These are phyloP conservation scores for Spicauda simplicius DNA, from an alignment of 2,888 invertebrate species.

Conservation along the genomic window DNA sequence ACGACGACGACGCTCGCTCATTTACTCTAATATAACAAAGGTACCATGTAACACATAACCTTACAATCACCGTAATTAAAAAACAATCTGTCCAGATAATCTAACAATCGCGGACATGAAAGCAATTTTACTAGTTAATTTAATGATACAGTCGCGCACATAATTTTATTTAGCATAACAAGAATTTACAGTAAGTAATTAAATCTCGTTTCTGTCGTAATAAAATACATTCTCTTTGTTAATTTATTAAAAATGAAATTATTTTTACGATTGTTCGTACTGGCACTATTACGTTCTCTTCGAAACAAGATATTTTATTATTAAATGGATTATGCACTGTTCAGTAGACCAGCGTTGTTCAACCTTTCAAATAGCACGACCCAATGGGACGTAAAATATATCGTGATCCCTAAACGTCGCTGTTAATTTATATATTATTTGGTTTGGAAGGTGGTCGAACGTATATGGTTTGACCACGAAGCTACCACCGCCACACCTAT, in stretches of 20 bases:
- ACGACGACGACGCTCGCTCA: no score
- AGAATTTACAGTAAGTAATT: slow-evolving; percentile 28
- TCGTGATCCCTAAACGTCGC: no score
- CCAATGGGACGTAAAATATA: no score
- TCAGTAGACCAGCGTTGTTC: background rate
- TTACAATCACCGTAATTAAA: background rate
- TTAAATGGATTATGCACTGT: background rate
- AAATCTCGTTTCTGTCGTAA: slow-evolving; percentile 24
- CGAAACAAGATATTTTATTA: background rate
- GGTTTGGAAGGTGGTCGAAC: no score
- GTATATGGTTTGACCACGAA: no score
- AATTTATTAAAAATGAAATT: slow-evolving; percentile 31
- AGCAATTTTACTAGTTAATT: slow-evolving; percentile 20
- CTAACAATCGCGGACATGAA: background rate
- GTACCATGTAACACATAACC: no score
- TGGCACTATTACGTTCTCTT: slow-evolving; percentile 1
- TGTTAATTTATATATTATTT: no score
- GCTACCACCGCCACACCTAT: no score
- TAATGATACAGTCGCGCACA: slow-evolving; percentile 19
- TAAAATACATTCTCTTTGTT: slow-evolving; percentile 20
- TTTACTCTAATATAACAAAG: no score
- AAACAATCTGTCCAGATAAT: background rate
- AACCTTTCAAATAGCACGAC: no score
- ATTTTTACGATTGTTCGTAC: slow-evolving; percentile 19
- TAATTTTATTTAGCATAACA: slow-evolving; percentile 23